These are phyloP conservation scores for Glomeris marginata DNA, from an alignment of 2,888 invertebrate genomes.

Conservation along the genomic window DNA sequence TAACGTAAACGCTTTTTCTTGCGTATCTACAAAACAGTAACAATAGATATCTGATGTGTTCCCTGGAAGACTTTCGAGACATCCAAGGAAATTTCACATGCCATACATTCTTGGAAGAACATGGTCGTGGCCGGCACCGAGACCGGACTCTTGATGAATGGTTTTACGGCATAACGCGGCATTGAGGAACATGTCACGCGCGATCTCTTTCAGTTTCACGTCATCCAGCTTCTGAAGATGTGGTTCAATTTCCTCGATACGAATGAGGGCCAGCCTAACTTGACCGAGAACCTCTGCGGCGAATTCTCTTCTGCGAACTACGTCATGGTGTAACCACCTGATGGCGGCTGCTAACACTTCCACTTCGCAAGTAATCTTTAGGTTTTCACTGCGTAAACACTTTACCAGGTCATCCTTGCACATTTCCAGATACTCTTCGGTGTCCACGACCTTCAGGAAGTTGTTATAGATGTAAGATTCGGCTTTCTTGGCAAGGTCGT, in stretches of 20 bases:
- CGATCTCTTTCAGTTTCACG: too few relatives aligned
- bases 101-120: too few relatives aligned
- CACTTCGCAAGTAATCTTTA: constrained; percentile 74
- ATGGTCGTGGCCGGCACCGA: too few relatives aligned
- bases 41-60: too few relatives aligned
- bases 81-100: too few relatives aligned
- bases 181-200: too few relatives aligned
- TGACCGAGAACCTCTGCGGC: constrained; percentile 72
- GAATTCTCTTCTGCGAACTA: constrained; percentile 55
- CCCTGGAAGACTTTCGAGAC: too few relatives aligned
- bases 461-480: constrained; percentile 67
- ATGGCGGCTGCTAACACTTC: constrained; percentile 78
- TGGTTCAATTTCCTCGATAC: too few relatives aligned
- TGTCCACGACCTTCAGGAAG: constrained; percentile 62
- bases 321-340: constrained; percentile 72
- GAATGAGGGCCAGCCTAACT: constrained; percentile 67
- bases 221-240: too few relatives aligned
- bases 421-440: constrained; percentile 72
- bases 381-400: constrained; percentile 66
- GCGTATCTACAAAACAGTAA: neutral
- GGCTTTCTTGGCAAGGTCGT: constrained; percentile 57
- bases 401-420: constrained; percentile 59
- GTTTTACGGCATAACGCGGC: too few relatives aligned
- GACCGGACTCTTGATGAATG: too few relatives aligned
- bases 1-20: constrained; percentile 64